Percentiles rank a stretch among this genome's conserved stretches.
These are phyloP conservation scores for Zaprionus lachaisei DNA, from an alignment of 1,140 invertebrate genomes.

Conservation along the genomic window DNA sequence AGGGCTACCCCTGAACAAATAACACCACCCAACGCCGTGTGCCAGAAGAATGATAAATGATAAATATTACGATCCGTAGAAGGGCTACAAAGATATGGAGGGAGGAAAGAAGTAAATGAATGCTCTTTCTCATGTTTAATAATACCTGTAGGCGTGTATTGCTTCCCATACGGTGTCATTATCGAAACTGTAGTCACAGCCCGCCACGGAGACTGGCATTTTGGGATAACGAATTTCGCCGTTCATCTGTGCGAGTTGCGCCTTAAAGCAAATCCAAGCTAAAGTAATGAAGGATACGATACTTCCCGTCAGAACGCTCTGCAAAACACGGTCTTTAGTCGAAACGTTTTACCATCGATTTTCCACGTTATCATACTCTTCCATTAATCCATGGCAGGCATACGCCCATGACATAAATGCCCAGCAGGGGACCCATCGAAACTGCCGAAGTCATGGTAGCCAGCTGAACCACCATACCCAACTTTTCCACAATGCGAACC, in stretches of 20 bases:
- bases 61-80: slow-evolving; percentile 65
- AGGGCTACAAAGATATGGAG: slow-evolving; percentile 38
- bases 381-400: slow-evolving; percentile 93
- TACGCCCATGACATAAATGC: slow-evolving; percentile 92
- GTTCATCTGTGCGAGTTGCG: slow-evolving; percentile 88
- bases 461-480: slow-evolving; percentile 90
- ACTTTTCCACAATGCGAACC: slow-evolving; percentile 90
- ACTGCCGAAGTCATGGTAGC: slow-evolving; percentile 89
- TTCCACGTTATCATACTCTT: slow-evolving; percentile 85
- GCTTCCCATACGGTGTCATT: slow-evolving; percentile 63
- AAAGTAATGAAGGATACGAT: slow-evolving; percentile 60
- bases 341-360: background rate
- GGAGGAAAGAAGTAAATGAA: background rate
- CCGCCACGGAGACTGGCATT: slow-evolving; percentile 87
- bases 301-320: slow-evolving; percentile 70
- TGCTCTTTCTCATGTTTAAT: background rate
- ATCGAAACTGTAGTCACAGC: slow-evolving; percentile 86
- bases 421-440: slow-evolving; percentile 91
- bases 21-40: slow-evolving; percentile 59
- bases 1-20: slow-evolving; percentile 54
- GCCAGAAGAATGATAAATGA: slow-evolving; percentile 75
- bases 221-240: slow-evolving; percentile 87
- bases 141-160: slow-evolving; percentile 65
- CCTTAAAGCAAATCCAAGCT: slow-evolving; percentile 77
- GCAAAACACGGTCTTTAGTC: background rate